These are phyloP conservation scores for Copidosoma aretas DNA, from an alignment of 2,888 invertebrate species.

Conservation along the genomic window DNA sequence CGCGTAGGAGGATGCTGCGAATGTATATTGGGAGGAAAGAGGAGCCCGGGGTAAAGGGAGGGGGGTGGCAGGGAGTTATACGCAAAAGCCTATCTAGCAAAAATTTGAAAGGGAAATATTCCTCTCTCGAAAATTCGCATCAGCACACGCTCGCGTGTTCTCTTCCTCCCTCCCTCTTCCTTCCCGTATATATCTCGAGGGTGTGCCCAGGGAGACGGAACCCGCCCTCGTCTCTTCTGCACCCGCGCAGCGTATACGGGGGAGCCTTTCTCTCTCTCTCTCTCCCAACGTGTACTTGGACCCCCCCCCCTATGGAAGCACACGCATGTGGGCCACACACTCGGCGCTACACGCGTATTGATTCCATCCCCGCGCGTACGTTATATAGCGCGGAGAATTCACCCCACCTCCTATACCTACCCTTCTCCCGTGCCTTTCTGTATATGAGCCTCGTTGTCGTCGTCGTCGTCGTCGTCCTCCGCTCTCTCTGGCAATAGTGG, in stretches of 20 bases:
- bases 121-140: conserved; percentile 58
- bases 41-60: conserved; percentile 35
- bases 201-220: conserved; percentile 48
- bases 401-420: conserved; percentile 12
- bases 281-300: conserved; percentile 30
- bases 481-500: conserved; percentile 11
- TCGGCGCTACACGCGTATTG: conserved; percentile 36
- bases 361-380: conserved; percentile 37
- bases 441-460: not conserved
- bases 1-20: conserved; percentile 20
- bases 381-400: conserved; percentile 17
- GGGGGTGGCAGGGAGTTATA: conserved; percentile 23
- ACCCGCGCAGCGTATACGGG: conserved; percentile 1
- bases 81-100: conserved; percentile 40
- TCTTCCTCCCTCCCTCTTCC: conserved; percentile 25
- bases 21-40: conserved; percentile 22
- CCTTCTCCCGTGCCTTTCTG: conserved; percentile 21
- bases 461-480: not conserved
- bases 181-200: conserved; percentile 45
- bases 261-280: conserved; percentile 19
- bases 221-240: conserved; percentile 46
- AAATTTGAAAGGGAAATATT: conserved; percentile 47
- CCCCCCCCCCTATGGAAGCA: conserved; percentile 39
- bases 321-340: conserved; percentile 39
- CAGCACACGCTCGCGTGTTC: conserved; percentile 49